Base-by-base conservation (phyloP, 2,113 vertebrate species). In the Phalacrocorax carbo region DNA sequence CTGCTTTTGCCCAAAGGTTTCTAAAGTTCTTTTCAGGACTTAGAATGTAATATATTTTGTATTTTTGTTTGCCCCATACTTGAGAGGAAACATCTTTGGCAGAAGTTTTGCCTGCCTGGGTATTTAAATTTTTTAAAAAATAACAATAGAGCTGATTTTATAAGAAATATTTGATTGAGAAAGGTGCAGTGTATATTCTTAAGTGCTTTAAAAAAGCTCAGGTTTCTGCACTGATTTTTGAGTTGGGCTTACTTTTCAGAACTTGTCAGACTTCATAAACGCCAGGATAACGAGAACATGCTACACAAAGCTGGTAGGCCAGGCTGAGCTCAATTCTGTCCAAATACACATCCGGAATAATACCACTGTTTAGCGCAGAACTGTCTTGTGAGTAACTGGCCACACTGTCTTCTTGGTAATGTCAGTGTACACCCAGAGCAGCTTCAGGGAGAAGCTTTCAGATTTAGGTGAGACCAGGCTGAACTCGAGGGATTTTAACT, bases 361-460 rank as follows among this genome's bases (percentile, higher is more conserved):
- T 84, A 80, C 54, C n/a, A 49, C 42, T 9, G 6, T 42, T 86
- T 3, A 79, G 16, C 0, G 0, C 42, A 36, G 48, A 71, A n/a
- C n/a, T 62, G 10, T 44, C 27, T 64, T 9, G 0, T 38, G 55
- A 30, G 42, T 65, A 55, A 40, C 27, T 51, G 17, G 26, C 44
- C 69, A 17, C 3, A 2, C 83, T 88, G 15, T 77, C 13, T 62
- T 27, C 51, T 55, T 86, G 34, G 34, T 30, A 27, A 36, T 36
- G 44, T 15, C 42, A 0, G 0, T 7, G 15, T 32, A 49, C 32
- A 11, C 44, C 52, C 52, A 40, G 40, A 79, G 65, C 40, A 76
- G 46, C 60, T 44, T 82, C 48, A 30, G 17, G 55, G 88, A 21
- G 86, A 92, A 84, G 16, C 42, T 48, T 48, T 44, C 32, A n/a